These are phyloP conservation scores for Holacanthella duospinosa DNA, from an alignment of 2,888 invertebrate genomes.

Conservation along the genomic window DNA sequence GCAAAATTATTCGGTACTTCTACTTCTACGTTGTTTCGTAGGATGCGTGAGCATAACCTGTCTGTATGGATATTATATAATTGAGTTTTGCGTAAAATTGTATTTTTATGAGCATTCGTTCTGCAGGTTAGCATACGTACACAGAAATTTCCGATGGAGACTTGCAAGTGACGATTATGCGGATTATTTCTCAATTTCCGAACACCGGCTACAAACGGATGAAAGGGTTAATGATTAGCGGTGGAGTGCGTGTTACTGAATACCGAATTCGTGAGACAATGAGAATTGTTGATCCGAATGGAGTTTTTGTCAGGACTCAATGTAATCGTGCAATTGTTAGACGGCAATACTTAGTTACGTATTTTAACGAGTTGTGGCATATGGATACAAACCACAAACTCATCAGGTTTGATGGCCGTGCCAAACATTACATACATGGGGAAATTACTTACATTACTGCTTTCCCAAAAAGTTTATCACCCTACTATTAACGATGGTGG, in stretches of 20 bases:
- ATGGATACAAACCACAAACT: slow-evolving; percentile 6
- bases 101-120: not conserved
- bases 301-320: not conserved
- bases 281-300: not conserved
- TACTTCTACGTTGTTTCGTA: not conserved
- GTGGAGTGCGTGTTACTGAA: slow-evolving; percentile 1
- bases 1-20: not conserved
- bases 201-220: slow-evolving; percentile 7
- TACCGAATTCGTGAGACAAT: not conserved
- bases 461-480: too few relatives aligned
- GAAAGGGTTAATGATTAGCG: not conserved
- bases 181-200: not conserved
- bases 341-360: not conserved
- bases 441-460: not conserved
- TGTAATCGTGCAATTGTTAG: not conserved
- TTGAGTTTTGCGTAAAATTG: not conserved
- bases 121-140: not conserved
- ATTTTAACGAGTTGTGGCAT: slow-evolving; percentile 4
- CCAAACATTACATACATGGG: not conserved
- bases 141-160: not conserved
- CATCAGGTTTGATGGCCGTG: not conserved
- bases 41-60: not conserved
- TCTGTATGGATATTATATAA: not conserved
- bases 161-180: not conserved
- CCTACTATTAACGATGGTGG: too few relatives aligned